Base-by-base conservation (phyloP, 1,140 invertebrate genomes). In the Cydia splendana region DNA sequence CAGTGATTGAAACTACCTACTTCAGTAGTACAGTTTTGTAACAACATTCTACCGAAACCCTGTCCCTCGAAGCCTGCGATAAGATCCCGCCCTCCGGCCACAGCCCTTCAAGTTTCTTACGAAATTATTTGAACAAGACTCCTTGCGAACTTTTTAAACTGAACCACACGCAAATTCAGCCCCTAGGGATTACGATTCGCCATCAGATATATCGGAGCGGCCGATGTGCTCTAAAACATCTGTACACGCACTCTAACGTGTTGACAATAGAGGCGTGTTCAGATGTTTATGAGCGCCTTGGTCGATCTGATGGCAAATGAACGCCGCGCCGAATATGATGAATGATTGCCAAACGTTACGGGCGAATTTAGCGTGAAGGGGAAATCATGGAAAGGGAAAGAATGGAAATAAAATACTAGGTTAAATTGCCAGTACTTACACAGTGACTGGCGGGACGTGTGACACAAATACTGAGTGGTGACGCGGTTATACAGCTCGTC, bases 41-140 rank as follows among this genome's bases (percentile, higher is more conserved):
- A 62, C 57, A 20, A 62, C 6, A 62, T 62, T 24, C 57, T 24
- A 7, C 20, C 57, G 10, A 62, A 62, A 24, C 57, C 18, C 57
- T 71, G 77, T 81, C 79, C 75, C 78, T 69, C 78, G 79, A 77
- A 78, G 77, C 80, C 84, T 83, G 86, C 78, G 83, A 88, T 86
- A 89, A 91, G 82, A 87, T 88, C 82, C 65, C 85, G 75, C 87
- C 87, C 86, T 86, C 71, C 79, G 87, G 88, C 81, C 82, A 81
- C 86, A 89, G 86, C 87, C 88, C 88, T 88, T 86, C 79, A 84
- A 90, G 88, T 83, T 90, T 90, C 85, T 86, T 87, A 86, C 86
- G 78, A 90, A 87, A 91, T 91, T 91, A 91, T 91, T 90, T 90
- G 85, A 89, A 88, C 87, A 88, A 86, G 85, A 80, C 79, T 82